Base-by-base conservation (phyloP, 2,888 invertebrate species). In the Mythimna ferrago region DNA sequence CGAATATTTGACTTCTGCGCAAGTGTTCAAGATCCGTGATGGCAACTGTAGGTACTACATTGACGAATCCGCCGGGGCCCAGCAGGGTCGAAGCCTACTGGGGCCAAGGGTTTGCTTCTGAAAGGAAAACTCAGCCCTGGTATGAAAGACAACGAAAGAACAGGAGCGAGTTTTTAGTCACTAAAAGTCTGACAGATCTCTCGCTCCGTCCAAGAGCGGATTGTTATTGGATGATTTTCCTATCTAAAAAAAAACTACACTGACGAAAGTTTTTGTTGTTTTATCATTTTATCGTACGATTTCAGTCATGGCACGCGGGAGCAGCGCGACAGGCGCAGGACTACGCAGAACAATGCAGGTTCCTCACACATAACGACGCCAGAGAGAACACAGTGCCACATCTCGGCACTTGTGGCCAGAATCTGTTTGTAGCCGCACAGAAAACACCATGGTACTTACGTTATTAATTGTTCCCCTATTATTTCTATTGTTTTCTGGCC, bases 381-480 rank as follows among this genome's bases (percentile, higher is more conserved):
- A 96, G 96, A 35, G 98, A 98, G 73, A 97, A 98, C 75, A 96
- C 97, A 75, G 96, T 97, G 48, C 97, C 97, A 21, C 94, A 97
- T 75, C 97, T 97, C 81, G 98, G 98, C 48, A 94, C 97, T 44
- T 98, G 98, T 89, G 98, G 98, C 3, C 98, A 98, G 92, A 98
- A 98, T 92, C 97, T 98, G 76, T 98, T 98, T 91, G 97, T 98
- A 41, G 97, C 98, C n/a, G 97, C 98, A 3, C 97, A 97, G 82
- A 97, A 97, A 93, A 98, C 98, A 38, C 98, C 98, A 48, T 98
- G 98, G 98, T 98, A 26, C 26, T 26, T 26, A 95, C 95, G 79
- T 66, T 48, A 21, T 56, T 66, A 26, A 71, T 62, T 67, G 38
- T 60, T 44, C 6, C 21, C 41, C 19, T 54, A 61, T 66, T 35